A percentile compares a stretch with the other conserved stretches of the same genome.
phyloP scores from a whole-genome alignment of 2,113 vertebrate species.

The Upupa epops region DNA sequence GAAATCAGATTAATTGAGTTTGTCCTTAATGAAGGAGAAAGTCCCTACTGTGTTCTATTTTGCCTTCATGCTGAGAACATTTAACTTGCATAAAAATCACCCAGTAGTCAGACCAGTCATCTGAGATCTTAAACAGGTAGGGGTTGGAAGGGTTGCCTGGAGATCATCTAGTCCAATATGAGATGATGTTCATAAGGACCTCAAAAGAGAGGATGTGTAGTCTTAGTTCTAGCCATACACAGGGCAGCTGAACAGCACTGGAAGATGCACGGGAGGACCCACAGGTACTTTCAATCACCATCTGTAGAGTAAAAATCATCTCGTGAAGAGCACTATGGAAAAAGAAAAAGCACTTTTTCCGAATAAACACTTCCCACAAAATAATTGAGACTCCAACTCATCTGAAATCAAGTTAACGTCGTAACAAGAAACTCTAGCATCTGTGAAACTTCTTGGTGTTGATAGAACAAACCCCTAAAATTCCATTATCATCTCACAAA shows the following conservation, averaged over 20 bases:
- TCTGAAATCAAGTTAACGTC: not conserved
- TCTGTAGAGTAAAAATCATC: not conserved
- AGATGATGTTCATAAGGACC: not conserved
- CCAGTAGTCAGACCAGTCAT: accelerated
- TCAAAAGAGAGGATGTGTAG: not conserved
- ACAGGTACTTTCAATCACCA: not conserved
- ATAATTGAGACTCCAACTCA: accelerated
- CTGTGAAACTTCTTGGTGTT: not conserved
- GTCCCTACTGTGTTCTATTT: accelerated
- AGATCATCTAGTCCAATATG: no score
- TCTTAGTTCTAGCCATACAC: not conserved
- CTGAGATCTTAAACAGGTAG: not conserved
- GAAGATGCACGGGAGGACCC: not conserved
- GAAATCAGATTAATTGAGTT: not conserved
- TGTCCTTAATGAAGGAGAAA: not conserved
- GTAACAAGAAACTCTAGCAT: accelerated
- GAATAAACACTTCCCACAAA: not conserved
- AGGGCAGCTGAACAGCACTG: not conserved
- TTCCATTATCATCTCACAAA: not conserved
- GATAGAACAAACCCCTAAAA: not conserved
- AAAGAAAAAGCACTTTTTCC: not conserved
- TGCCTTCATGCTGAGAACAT: accelerated
- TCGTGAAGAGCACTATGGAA: not conserved
- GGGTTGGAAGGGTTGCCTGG: not conserved
- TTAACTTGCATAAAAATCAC: not conserved